Conservation (phyloP, 1,140 invertebrate species). For the Pogonognathellus flavescens region DNA sequence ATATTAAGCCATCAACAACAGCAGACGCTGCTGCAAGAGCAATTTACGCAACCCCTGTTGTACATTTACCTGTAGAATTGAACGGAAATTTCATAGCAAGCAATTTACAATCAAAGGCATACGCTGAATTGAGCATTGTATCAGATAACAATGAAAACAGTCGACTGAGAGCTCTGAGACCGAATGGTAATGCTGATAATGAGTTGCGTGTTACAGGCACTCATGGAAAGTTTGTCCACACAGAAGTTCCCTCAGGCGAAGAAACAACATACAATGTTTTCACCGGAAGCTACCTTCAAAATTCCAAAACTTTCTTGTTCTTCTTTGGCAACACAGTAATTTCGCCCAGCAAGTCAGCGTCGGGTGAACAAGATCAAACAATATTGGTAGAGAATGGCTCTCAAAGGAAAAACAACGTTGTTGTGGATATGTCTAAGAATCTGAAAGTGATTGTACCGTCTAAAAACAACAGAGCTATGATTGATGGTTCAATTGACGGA, state of each 20-base stretch:
- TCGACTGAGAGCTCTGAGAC: conserved; percentile 56
- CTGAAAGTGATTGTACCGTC: conserved; percentile 67
- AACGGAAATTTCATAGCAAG: conserved; percentile 59
- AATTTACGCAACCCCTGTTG: conserved; percentile 59
- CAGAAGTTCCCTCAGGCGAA: conserved; percentile 57
- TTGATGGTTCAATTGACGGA: conserved; percentile 66
- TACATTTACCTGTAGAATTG: conserved; percentile 57
- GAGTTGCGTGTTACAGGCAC: conserved; percentile 68
- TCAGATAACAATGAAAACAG: conserved; percentile 44
- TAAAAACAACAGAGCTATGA: conserved; percentile 56
- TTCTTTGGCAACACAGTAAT: conserved; percentile 69
- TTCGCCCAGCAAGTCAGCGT: conserved; percentile 44
- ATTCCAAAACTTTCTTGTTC: conserved; percentile 69
- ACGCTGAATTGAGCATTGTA: conserved; percentile 61
- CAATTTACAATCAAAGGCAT: conserved; percentile 40
- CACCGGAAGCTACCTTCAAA: conserved; percentile 68
- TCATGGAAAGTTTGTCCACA: conserved; percentile 68
- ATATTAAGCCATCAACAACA: background rate
- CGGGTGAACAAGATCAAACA: conserved; percentile 51
- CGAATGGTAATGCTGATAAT: conserved; percentile 63
- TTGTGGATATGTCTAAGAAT: conserved; percentile 68
- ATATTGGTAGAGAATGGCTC: conserved; percentile 66
- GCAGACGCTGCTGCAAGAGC: conserved; percentile 53
- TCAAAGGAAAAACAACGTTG: conserved; percentile 62
- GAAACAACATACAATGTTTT: conserved; percentile 69